phyloP scores from a whole-genome alignment of 2,113 vertebrate species.

The Phyllostomus discolor region DNA sequence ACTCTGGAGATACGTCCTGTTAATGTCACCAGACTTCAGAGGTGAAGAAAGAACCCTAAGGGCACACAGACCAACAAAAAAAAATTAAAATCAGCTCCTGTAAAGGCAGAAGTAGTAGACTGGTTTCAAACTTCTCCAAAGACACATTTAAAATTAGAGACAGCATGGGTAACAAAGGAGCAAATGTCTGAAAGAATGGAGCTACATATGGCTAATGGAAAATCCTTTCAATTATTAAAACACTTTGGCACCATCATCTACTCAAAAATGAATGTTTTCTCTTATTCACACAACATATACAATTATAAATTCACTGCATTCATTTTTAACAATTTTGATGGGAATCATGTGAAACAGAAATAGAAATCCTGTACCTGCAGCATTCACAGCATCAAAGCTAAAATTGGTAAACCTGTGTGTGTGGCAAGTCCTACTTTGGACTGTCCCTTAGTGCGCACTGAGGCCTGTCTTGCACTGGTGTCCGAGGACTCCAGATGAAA shows the following conservation, averaged over 20 bases:
- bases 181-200: background rate
- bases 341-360: background rate
- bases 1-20: background rate
- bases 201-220: background rate
- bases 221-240: background rate
- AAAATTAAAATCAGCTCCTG: background rate
- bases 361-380: background rate
- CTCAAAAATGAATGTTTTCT: background rate
- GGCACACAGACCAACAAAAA: background rate
- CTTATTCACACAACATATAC: background rate
- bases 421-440: background rate
- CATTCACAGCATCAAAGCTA: background rate
- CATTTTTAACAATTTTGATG: background rate
- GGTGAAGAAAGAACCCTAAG: background rate
- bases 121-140: background rate
- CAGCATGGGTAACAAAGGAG: background rate
- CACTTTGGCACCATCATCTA: background rate
- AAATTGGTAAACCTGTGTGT: background rate
- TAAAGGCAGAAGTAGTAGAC: background rate
- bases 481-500: background rate
- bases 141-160: background rate
- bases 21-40: background rate
- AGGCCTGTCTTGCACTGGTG: background rate
- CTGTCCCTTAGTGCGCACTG: background rate
- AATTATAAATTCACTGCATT: background rate